Percentiles rank a stretch among this genome's conserved stretches.
Conservation (phyloP, 2,888 invertebrate species). For the Maniola hyperantus region DNA sequence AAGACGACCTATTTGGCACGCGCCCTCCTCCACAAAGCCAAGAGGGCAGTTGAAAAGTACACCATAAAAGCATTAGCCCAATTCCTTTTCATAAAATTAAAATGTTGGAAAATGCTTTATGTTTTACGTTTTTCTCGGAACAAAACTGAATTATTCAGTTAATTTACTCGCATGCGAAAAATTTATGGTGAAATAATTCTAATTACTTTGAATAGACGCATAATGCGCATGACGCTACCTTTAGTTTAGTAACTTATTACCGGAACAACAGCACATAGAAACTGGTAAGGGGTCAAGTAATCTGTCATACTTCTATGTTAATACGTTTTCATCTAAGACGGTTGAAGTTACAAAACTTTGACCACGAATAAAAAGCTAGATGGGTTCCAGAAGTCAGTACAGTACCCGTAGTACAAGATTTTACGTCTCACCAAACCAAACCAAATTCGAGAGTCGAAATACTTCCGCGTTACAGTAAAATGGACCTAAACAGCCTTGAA, state of each 20-base stretch:
- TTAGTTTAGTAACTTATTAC: no score
- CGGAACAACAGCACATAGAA: no score
- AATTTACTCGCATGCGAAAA: slow-evolving; percentile 12
- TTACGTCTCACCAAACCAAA: no score
- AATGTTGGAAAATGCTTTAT: slow-evolving; percentile 21
- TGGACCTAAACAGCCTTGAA: no score
- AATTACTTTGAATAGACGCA: not conserved
- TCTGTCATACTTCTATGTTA: not conserved
- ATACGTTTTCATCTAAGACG: no score
- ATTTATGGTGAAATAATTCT: not conserved
- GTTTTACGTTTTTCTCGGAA: slow-evolving; percentile 18
- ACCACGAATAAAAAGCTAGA: no score
- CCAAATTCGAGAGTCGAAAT: no score
- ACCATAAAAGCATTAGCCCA: slow-evolving; percentile 35
- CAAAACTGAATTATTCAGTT: not conserved
- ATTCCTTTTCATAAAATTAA: slow-evolving; percentile 26
- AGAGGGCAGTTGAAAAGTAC: slow-evolving; percentile 33
- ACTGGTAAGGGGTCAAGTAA: not conserved
- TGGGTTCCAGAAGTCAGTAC: no score
- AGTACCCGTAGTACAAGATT: no score
- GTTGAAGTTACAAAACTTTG: no score
- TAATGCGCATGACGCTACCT: not conserved
- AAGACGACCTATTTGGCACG: slow-evolving; percentile 44
- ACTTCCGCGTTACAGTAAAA: no score
- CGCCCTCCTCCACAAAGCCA: slow-evolving; percentile 35